A percentile compares a stretch with the other conserved stretches of the same genome.
These are phyloP conservation scores for Drosophila eohydei DNA, from an alignment of 2,888 invertebrate species.

Conservation along the genomic window DNA sequence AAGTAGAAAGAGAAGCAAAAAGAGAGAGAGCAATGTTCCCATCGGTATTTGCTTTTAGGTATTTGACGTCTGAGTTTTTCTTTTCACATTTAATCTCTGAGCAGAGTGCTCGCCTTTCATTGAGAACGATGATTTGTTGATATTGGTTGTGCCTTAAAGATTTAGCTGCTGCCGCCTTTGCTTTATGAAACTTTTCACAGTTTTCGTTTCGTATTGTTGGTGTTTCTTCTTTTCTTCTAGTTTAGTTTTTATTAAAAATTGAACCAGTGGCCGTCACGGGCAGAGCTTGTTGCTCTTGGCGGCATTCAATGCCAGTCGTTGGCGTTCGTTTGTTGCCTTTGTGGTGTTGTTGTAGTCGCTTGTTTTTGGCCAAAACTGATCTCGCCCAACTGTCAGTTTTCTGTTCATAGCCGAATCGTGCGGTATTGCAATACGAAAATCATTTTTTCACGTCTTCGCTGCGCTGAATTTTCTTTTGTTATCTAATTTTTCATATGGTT, in stretches of 20 bases:
- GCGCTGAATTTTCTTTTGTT: constrained; percentile 56
- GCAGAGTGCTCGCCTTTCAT: constrained; percentile 64
- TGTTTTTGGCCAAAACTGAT: constrained; percentile 81
- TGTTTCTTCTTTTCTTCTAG: constrained; percentile 31
- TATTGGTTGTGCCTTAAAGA: constrained; percentile 61
- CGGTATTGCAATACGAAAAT: constrained; percentile 64
- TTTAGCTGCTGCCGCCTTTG: constrained; percentile 50
- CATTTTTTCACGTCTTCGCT: constrained; percentile 25
- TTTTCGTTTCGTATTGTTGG: constrained; percentile 19
- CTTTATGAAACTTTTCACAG: constrained; percentile 63
- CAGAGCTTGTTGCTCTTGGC: constrained; percentile 78
- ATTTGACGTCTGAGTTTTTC: constrained; percentile 34
- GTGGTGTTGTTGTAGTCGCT: constrained; percentile 69
- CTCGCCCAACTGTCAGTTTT: constrained; percentile 82
- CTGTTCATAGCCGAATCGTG: constrained; percentile 74
- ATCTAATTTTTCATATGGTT: constrained; percentile 66
- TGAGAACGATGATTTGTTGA: constrained; percentile 79
- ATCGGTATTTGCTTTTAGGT: neutral
- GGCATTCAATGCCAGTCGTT: constrained; percentile 76
- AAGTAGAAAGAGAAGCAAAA: neutral
- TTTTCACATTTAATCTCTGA: constrained; percentile 62
- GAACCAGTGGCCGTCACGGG: constrained; percentile 57
- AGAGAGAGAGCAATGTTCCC: constrained; percentile 7
- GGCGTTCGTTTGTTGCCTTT: constrained; percentile 55
- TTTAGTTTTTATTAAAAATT: constrained; percentile 72